Base-by-base conservation (phyloP, 2,113 vertebrate genomes). In the Carassius carassius region DNA sequence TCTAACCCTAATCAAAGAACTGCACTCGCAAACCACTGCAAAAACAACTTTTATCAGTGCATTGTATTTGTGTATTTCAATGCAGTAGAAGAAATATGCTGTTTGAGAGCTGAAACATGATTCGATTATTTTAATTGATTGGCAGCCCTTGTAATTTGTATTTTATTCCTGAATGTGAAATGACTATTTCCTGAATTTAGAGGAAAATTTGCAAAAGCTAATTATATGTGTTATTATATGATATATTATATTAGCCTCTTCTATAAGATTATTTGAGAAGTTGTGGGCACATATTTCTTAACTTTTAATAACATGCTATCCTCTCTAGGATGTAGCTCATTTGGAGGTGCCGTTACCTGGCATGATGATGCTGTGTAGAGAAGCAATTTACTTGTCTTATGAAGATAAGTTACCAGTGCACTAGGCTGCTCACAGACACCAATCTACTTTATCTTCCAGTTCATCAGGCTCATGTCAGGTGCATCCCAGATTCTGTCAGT, bases 401-500 rank as follows among this genome's bases (percentile, higher is more conserved):
- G 49, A 72, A 82, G 80, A 54, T 32, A 82, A 58, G 47, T 58
- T 72, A 72, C 44, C 67, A 25, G 13, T 65, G 44, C 25, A 81
- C n/a, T 47, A 51, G 78, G 60, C 78, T 9, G 4, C 62, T 80
- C n/a, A 32, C 41, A 37, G 17, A 51, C 51, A 84, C 51, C 67
- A 32, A 44, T 81, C 70, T 62, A 54, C 51, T 84, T 81, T 76
- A 84, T 81, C 78, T 76, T 56, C 9, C 49, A 49, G 63, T 74
- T 82, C 21, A 5, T 41, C 86, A 74, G 60, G 60, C 41, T 72
- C 21, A 54, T 79, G 67, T 79, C 72, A 74, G 23, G 11, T 77
- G 56, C 77, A 62, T 63, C 54, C 7, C 14, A 81, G 67, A 73
- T 85, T 80, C 84, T 85, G 84, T 67, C 76, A 72, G 29, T 80